Conservation (phyloP, 2,888 invertebrate species). For the Gryllus longicercus region DNA sequence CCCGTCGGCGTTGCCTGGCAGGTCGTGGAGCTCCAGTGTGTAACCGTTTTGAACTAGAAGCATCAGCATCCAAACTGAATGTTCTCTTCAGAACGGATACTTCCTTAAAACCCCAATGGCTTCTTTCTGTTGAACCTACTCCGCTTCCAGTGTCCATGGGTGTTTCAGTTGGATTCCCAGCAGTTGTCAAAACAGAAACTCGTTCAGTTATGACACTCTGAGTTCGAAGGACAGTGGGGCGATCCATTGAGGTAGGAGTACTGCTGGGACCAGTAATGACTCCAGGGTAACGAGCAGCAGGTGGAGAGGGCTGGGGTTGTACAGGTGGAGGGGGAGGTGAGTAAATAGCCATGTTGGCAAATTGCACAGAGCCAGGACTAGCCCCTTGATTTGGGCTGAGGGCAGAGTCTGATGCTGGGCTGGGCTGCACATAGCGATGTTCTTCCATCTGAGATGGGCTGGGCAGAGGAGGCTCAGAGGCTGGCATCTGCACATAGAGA, state of each 20-base stretch:
- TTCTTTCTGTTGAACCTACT: background rate
- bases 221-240: conserved; percentile 39
- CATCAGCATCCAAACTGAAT: background rate
- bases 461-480: conserved; percentile 43
- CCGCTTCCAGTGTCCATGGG: background rate
- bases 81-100: conserved; percentile 11
- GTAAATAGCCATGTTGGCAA: conserved; percentile 17
- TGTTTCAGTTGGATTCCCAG: background rate
- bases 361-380: background rate
- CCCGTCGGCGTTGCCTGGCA: background rate
- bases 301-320: background rate
- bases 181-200: background rate
- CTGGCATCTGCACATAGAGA: background rate
- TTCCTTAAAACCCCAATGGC: background rate
- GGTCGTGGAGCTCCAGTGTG: background rate
- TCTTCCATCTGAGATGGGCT: conserved; percentile 66
- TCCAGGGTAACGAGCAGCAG: background rate
- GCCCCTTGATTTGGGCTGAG: background rate
- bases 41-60: conserved; percentile 4
- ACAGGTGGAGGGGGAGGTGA: background rate
- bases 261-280: background rate
- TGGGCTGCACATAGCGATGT: background rate
- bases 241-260: background rate
- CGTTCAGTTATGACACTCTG: conserved; percentile 45
- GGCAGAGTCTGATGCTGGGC: background rate